These are phyloP conservation scores for Sialis lutaria DNA, from an alignment of 2,888 invertebrate species.

Conservation along the genomic window DNA sequence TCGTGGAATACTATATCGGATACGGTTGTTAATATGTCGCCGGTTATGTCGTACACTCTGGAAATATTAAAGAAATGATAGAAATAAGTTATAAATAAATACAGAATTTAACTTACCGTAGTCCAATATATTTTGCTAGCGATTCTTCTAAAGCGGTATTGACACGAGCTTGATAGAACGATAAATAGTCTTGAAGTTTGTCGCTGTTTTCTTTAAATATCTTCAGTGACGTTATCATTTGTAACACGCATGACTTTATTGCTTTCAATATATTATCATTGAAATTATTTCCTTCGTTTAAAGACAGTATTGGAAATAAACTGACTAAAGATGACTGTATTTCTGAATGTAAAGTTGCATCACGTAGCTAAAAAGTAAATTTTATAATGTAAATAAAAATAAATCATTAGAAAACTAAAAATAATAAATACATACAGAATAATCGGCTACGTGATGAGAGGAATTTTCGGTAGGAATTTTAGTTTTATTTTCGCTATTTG, in stretches of 20 bases:
- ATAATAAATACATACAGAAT: too few relatives aligned
- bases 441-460: too few relatives aligned
- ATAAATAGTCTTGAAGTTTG: conserved; percentile 21
- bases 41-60: conserved; percentile 12
- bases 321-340: conserved; percentile 1
- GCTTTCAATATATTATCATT: conserved; percentile 30
- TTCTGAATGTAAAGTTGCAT: conserved; percentile 1
- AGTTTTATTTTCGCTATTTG: too few relatives aligned
- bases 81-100: neutral
- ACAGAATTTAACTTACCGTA: conserved; percentile 20
- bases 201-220: conserved; percentile 13
- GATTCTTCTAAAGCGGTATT: conserved; percentile 23
- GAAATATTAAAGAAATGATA: neutral
- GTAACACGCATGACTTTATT: conserved; percentile 31
- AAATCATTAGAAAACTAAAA: too few relatives aligned
- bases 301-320: conserved; percentile 13
- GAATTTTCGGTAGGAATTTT: too few relatives aligned
- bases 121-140: conserved; percentile 25
- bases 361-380: too few relatives aligned
- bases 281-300: conserved; percentile 34
- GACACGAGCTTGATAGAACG: conserved; percentile 27
- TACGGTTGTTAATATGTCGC: conserved; percentile 11
- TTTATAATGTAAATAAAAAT: too few relatives aligned
- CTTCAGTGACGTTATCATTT: conserved; percentile 15
- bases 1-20: conserved; percentile 11